Base-by-base conservation (phyloP, 23 tunicate genomes). In the Clavelina lepadiformis region DNA sequence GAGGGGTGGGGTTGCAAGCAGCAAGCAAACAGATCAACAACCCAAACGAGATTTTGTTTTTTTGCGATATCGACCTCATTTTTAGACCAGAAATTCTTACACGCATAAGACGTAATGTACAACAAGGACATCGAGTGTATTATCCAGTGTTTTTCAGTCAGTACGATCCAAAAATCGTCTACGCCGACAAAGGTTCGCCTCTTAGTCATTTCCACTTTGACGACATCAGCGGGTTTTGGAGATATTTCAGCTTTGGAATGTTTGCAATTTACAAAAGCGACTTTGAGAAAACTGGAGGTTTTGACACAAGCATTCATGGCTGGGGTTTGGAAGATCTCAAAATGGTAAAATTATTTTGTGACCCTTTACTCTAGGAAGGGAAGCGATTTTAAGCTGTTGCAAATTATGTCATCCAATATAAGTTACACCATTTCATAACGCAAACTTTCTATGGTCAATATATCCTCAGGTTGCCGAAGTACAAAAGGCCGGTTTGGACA, bases 251-350 rank as follows among this genome's bases (percentile, higher is more conserved):
- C 34, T 91, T 65, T 45, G 91, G 98, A 27, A 82, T 91, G 91
- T 67, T 91, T 20, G 77, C 98, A 2, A 71, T 91, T 8, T 91
- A 82, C 66, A 77, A 82, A 64, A 54, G 72, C 28, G 98, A 91
- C 34, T 91, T 91, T 51, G 52, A n/a, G 13, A 58, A 27, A 49
- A 75, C 91, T 2, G 60, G 41, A 0, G 98, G 98, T 31, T 91
- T 82, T 46, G 88, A 91, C 41, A 38, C 76, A 2, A 22, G 54
- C 35, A 52, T 82, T 5, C 44, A 45, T 0, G 98, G 98, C 34
- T 91, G 91, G 91, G 98, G 98, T 33, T 52, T 69, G 19, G 98
- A 91, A 57, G 91, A 91, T 33, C 28, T 75, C 3, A 58, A 69
- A 23, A 33, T 91, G 67, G 98, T 91, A 60, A 76, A n/a, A n/a